Conservation (phyloP, 2,888 invertebrate species). For the Myopa testacea region DNA sequence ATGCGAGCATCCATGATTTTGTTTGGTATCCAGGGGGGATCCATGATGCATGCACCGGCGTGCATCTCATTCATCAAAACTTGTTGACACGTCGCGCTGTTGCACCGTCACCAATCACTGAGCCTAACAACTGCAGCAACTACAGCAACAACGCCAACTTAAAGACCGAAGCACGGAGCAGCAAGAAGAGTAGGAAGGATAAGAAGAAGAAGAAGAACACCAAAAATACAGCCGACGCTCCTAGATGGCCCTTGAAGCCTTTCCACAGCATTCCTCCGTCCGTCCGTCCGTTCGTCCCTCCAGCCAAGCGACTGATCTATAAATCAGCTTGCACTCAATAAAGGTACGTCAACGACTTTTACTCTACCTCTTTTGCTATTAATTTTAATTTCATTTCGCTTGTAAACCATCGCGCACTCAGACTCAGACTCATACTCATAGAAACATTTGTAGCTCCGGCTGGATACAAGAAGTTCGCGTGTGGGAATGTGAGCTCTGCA, state of each 20-base stretch:
- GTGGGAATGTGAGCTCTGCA: constrained; percentile 53
- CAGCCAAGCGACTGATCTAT: neutral
- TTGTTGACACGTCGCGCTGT: constrained; percentile 60
- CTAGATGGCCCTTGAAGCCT: constrained; percentile 3
- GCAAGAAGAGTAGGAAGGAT: neutral
- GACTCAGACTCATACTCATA: constrained; percentile 42
- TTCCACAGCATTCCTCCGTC: constrained; percentile 35
- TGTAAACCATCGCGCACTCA: neutral
- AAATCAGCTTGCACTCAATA: constrained; percentile 46
- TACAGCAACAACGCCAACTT: constrained; percentile 1
- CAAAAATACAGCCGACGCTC: constrained; percentile 8
- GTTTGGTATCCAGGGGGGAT: too few species aligned
- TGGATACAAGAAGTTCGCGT: constrained; percentile 48
- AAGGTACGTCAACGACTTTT: constrained; percentile 59
- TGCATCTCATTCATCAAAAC: constrained; percentile 44
- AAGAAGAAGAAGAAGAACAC: neutral
- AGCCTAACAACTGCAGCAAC: constrained; percentile 5
- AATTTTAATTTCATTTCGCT: constrained; percentile 5
- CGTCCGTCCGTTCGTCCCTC: constrained; percentile 44
- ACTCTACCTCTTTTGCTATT: constrained; percentile 1
- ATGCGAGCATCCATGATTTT: too few species aligned
- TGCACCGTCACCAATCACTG: constrained; percentile 47
- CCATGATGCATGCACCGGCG: too few species aligned
- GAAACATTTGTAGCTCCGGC: constrained; percentile 47
- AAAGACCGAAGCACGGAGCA: neutral